Base-by-base conservation (phyloP, 2,113 vertebrate species). In the Neolamprologus sp. region DNA sequence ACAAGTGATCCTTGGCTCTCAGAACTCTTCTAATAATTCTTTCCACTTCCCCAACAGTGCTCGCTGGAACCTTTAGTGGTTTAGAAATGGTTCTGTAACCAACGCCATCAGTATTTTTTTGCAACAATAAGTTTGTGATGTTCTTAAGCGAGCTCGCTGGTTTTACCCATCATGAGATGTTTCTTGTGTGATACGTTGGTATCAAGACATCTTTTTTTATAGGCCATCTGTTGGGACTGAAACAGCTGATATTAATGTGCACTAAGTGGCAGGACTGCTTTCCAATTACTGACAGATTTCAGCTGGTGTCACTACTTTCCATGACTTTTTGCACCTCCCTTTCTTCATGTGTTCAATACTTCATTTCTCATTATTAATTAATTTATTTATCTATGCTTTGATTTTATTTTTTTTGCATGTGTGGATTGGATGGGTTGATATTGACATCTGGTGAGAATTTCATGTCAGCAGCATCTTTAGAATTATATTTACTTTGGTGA, bases 141-240 rank as follows among this genome's bases (percentile, higher is more conserved):
- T n/a, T 35, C 30, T 33, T 63, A n/a, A 65, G 0, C 0, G 60
- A n/a, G 30, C 60, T 65, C 60, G 0, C 30, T 65, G 17, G 30
- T 65, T 65, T 63, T 35, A 35, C 6, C 9, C 58, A 63, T 63
- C 58, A 63, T 11, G 58, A 35, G 30, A 63, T 35, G 17, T 65
- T 65, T 65, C 60, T n/a, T 65, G 17, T n/a, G 30, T 12, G 4
- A 65, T n/a, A 65, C 30, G 9, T 35, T 35, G 17, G 60, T 65
- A 35, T 35, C 10, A n/a, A 65, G 16, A 65, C 9, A 65, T 35
- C 60, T 65, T 65, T 63, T n/a, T 65, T 65, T 35, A 63, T 63
- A 63, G 30, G 9, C 3, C 58, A 63, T 63, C 17, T 65, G 60
- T 37, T 65, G 28, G 28, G 30, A 65, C 30, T 65, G 60, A 65